These are phyloP conservation scores for Nannoperca australis DNA, from an alignment of 2,797 vertebrate species.

Conservation along the genomic window DNA sequence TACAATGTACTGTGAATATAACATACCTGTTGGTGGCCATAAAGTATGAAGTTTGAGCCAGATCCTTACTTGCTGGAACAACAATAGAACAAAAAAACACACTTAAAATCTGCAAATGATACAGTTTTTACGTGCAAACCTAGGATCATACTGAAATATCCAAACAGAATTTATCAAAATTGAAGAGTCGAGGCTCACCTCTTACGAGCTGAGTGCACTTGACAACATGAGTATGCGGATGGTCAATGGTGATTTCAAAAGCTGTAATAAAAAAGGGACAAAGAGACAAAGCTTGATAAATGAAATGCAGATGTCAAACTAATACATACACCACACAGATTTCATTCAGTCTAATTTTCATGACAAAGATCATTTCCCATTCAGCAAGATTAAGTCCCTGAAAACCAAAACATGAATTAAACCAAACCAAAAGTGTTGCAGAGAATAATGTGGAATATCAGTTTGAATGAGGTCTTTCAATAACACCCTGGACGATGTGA, in stretches of 20 bases:
- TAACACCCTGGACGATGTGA: slow-evolving; percentile 59
- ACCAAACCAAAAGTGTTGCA: slow-evolving; percentile 30
- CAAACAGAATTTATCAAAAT: not conserved
- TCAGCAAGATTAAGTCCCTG: slow-evolving; percentile 49
- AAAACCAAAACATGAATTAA: slow-evolving; percentile 63
- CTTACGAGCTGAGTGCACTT: slow-evolving; percentile 96
- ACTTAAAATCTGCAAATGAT: slow-evolving; percentile 55
- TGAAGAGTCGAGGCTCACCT: slow-evolving; percentile 85
- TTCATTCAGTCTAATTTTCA: slow-evolving; percentile 31
- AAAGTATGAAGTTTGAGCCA: slow-evolving; percentile 99
- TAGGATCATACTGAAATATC: not conserved
- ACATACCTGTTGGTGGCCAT: slow-evolving; percentile 99
- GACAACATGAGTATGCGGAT: slow-evolving; percentile 97
- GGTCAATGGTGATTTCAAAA: slow-evolving; percentile 97
- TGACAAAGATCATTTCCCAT: slow-evolving; percentile 14
- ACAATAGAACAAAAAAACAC: slow-evolving; percentile 68
- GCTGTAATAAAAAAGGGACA: slow-evolving; percentile 83
- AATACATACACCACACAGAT: slow-evolving; percentile 2
- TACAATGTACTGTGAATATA: slow-evolving; percentile 51
- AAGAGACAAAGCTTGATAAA: slow-evolving; percentile 40
- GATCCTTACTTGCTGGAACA: slow-evolving; percentile 98
- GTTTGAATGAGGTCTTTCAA: slow-evolving; percentile 55
- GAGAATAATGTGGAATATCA: slow-evolving; percentile 27
- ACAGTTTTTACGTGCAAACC: not conserved
- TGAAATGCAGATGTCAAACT: slow-evolving; percentile 2